Conservation (phyloP, 1,140 invertebrate genomes). For the Drosophila baimaii region DNA sequence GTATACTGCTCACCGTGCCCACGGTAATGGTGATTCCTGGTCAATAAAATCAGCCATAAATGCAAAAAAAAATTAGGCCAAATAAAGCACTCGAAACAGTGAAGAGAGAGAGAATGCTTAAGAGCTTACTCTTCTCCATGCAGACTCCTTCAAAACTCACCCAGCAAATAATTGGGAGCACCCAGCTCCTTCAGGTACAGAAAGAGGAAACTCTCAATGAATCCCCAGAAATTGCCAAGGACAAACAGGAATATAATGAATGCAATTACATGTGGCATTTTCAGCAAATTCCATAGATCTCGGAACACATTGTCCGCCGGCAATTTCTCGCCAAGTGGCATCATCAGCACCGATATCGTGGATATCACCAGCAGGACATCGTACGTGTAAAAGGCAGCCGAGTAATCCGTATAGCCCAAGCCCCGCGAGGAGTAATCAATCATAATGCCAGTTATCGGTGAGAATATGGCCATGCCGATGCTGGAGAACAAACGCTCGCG, state of each 20-base stretch:
- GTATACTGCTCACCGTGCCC: slow-evolving; percentile 90
- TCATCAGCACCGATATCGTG: slow-evolving; percentile 88
- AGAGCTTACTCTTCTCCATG: too few relatives aligned
- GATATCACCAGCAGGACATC: slow-evolving; percentile 89
- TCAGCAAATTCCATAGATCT: slow-evolving; percentile 89
- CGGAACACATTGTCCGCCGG: slow-evolving; percentile 89
- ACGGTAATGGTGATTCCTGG: slow-evolving; percentile 91
- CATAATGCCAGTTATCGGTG: slow-evolving; percentile 90
- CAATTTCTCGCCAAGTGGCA: slow-evolving; percentile 89
- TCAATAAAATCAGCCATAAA: neutral
- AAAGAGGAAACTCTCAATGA: slow-evolving; percentile 93
- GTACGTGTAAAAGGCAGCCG: slow-evolving; percentile 90
- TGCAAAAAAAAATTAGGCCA: neutral
- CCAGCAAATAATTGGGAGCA: slow-evolving; percentile 91
- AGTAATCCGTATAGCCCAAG: slow-evolving; percentile 90
- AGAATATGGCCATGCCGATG: slow-evolving; percentile 92
- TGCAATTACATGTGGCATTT: slow-evolving; percentile 89
- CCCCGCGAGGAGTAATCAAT: slow-evolving; percentile 88
- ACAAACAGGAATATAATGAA: slow-evolving; percentile 91
- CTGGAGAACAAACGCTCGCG: slow-evolving; percentile 91
- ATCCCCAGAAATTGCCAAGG: slow-evolving; percentile 92
- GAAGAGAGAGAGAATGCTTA: too few relatives aligned
- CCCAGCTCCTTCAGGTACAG: slow-evolving; percentile 92
- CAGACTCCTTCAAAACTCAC: slow-evolving; percentile 85
- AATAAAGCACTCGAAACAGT: neutral